Base-by-base conservation (phyloP, 2,113 vertebrate species). In the Vulpes lagopus region DNA sequence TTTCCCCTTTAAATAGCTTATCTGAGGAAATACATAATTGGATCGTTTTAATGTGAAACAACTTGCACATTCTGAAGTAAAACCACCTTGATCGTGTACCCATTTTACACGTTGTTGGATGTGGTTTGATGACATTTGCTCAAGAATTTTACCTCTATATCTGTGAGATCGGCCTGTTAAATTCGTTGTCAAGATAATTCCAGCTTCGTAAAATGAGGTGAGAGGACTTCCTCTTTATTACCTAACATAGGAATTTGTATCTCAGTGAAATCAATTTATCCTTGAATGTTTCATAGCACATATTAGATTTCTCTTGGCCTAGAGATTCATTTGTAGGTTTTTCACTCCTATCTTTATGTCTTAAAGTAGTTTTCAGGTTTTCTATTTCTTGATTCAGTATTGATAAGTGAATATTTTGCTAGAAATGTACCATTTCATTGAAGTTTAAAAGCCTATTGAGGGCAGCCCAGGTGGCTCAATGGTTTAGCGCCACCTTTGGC, bases 371-470 rank as follows among this genome's bases (percentile, higher is more conserved):
- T 93, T 91, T 88, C 5, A 76, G 9, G 4, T 64, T 93, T 88
- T 96, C 49, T 90, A 10, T 64, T 86, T 83, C 49, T 74, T 93
- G 20, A 67, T 79, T 96, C 10, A 81, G 64, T 67, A 92, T 32
- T 78, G 25, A 17, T 84, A 67, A 43, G 27, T 57, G 8, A 79
- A 62, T 35, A 74, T 51, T 30, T 88, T 51, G 38, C 53, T 91
- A 71, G 51, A 64, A 89, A 30, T 73, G 0, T n/a, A 32, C 73
- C 8, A 87, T 78, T 76, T 69, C 7, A 71, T 22, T 79, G 19
- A 74, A 71, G 25, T 89, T 84, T 85, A 76, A 95, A 83, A 84
- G n/a, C 83, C 8, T 67, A 83, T 27, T 85, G 60, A 20, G 27
- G 83, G 49, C 43, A 43, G 43, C 43, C 43, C 43, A 43, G 43